phyloP scores from a whole-genome alignment of 2,888 invertebrate species.

The Xestia sexstrigata region DNA sequence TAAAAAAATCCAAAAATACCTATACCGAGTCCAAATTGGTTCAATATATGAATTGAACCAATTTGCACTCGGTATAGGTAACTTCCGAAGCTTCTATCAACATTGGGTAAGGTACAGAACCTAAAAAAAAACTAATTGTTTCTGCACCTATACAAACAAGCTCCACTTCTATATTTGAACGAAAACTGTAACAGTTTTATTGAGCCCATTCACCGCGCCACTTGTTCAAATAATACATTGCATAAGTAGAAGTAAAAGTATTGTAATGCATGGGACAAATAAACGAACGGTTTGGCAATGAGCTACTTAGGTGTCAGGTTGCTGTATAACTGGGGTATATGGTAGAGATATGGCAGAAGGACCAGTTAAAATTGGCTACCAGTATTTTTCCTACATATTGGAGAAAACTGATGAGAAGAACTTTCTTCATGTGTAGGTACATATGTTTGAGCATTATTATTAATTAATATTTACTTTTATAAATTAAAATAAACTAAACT shows the following conservation, averaged over 20 bases:
- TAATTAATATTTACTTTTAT: no score
- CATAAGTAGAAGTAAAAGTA: conserved; percentile 61
- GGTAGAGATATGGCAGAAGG: neutral
- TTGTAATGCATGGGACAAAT: conserved; percentile 51
- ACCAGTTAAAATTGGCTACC: no score
- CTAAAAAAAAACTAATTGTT: no score
- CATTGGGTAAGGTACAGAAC: neutral
- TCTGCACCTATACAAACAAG: conserved; percentile 5
- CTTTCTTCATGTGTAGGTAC: no score
- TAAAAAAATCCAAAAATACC: no score
- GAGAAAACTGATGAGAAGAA: no score
- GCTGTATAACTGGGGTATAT: neutral
- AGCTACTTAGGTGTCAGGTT: conserved; percentile 49
- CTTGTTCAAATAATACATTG: conserved; percentile 57
- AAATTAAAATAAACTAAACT: no score
- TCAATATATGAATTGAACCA: no score
- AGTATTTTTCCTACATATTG: no score
- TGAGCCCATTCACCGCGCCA: conserved; percentile 32
- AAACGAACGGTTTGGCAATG: conserved; percentile 60
- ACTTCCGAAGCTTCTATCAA: neutral
- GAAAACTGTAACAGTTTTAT: conserved; percentile 20
- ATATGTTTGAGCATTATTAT: no score
- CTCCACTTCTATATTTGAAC: conserved; percentile 34
- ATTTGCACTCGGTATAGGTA: no score
- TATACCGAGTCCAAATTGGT: no score